These are phyloP conservation scores for Loxodonta africana DNA, from an alignment of 2,113 vertebrate species.

Conservation along the genomic window DNA sequence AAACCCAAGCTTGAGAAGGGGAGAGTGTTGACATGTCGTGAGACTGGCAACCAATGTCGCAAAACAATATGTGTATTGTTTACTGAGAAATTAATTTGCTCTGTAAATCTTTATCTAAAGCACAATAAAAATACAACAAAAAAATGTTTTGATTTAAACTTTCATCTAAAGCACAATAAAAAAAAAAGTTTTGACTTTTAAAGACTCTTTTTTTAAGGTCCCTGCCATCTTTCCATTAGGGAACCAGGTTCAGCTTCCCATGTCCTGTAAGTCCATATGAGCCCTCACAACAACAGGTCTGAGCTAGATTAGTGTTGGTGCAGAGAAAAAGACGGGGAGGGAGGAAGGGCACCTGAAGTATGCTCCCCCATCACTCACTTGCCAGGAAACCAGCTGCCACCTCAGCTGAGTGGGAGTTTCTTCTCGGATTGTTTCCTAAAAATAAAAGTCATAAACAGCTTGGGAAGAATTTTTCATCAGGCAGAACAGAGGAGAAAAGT, in stretches of 20 bases:
- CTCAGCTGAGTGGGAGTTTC: conserved; percentile 13
- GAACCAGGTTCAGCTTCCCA: neutral
- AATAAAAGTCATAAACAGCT: conserved; percentile 43
- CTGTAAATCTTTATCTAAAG: too few relatives aligned
- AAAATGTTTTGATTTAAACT: too few relatives aligned
- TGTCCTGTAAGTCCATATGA: neutral
- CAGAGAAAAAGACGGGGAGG: neutral
- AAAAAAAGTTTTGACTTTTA: neutral
- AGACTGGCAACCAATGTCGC: too few relatives aligned
- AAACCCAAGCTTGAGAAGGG: too few relatives aligned
- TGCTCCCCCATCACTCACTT: neutral
- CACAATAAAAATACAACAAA: too few relatives aligned
- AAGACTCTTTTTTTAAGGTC: neutral
- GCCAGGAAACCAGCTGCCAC: conserved; percentile 37
- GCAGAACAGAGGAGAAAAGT: neutral
- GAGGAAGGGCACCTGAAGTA: neutral
- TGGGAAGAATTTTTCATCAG: conserved; percentile 29
- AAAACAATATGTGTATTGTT: too few relatives aligned
- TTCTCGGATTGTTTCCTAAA: conserved; percentile 51
- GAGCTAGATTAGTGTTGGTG: neutral
- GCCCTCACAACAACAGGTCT: neutral
- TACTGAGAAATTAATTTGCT: too few relatives aligned
- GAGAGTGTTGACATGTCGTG: too few relatives aligned
- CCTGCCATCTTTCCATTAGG: neutral
- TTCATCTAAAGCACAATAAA: too few relatives aligned